Evolutionary conservation across 53 echinoderm and acorn worm species (phyloP), one percentile per base, ranked within the genome.

Genomic region (Paelopatides confundens): DNA sequence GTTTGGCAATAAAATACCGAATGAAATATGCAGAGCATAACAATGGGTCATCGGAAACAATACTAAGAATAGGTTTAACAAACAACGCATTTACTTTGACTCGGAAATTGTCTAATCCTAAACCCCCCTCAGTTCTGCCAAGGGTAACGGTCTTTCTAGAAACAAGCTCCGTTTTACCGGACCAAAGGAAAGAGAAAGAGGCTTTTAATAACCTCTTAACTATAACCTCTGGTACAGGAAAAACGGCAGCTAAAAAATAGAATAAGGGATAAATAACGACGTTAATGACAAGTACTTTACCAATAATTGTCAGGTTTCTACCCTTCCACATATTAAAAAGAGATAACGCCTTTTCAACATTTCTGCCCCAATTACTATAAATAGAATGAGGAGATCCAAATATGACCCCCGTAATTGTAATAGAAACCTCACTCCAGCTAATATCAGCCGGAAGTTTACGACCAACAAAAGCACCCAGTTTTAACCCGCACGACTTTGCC

Each of bases 361-460:
- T 28, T 9, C 28, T 64, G 11, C 39, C 14, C 89, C 77, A 85
- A 74, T 63, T 74, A 0, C 31, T 31, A 26, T 17, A 17, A 33
- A 84, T 40, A 46, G 17, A 67, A 4, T 48, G 47, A 10, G 31
- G 39, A 46, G 77, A 46, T 1, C 85, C 89, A 40, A 85, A 83
- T 76, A 58, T 28, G 63, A 89, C 33, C 0, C 89, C 89, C 85
- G 84, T 89, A 26, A 89, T 85, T 76, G 31, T 48, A 32, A 89
- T 89, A 10, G 37, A 28, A 9, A 63, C 28, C 23, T 71, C n/a
- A 34, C 14, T 40, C 90, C 85, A 89, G 0, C 4, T 13, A 76
- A 85, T 85, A 63, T 74, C 35, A 2, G 62, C 71, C 24, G 51
- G 67, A 28, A 82, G 50, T 27, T 77, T 77, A n/a, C 54, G 82